Conservation (phyloP, 2,113 vertebrate species). For the Oncorhynchus mykiss region DNA sequence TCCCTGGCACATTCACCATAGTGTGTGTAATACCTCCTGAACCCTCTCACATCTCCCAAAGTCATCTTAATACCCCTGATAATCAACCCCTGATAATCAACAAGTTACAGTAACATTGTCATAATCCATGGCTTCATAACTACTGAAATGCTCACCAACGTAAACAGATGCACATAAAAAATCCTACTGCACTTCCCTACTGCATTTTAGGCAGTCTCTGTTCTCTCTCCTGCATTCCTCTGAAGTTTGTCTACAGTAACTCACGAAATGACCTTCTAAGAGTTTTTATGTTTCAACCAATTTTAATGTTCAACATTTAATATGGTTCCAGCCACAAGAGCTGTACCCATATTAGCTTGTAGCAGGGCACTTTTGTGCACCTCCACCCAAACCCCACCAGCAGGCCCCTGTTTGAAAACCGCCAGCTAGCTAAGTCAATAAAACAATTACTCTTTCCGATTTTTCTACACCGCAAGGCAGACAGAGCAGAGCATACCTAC, state of each 20-base stretch:
- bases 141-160: slow-evolving; percentile 35
- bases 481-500: slow-evolving; percentile 1
- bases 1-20: slow-evolving; percentile 35
- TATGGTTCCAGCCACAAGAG: slow-evolving; percentile 36
- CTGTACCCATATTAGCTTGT: slow-evolving; percentile 33
- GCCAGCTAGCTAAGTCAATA: slow-evolving; percentile 68
- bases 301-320: slow-evolving; percentile 13
- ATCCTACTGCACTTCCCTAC: background rate
- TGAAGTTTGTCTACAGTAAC: slow-evolving; percentile 2
- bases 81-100: slow-evolving; percentile 58
- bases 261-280: background rate
- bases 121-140: slow-evolving; percentile 24
- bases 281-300: background rate
- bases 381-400: slow-evolving; percentile 57
- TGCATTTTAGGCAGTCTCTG: slow-evolving; percentile 21
- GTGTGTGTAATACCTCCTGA: slow-evolving; percentile 1
- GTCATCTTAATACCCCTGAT: slow-evolving; percentile 43
- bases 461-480: slow-evolving; percentile 41
- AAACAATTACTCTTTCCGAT: slow-evolving; percentile 61
- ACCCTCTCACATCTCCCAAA: slow-evolving; percentile 33
- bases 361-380: slow-evolving; percentile 52
- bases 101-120: slow-evolving; percentile 59
- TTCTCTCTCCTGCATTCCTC: background rate
- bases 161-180: slow-evolving; percentile 44
- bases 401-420: slow-evolving; percentile 49